Percentiles rank a stretch among this genome's conserved stretches.
These are phyloP conservation scores for Cecidostiba fungosa DNA, from an alignment of 2,888 invertebrate species.

Conservation along the genomic window DNA sequence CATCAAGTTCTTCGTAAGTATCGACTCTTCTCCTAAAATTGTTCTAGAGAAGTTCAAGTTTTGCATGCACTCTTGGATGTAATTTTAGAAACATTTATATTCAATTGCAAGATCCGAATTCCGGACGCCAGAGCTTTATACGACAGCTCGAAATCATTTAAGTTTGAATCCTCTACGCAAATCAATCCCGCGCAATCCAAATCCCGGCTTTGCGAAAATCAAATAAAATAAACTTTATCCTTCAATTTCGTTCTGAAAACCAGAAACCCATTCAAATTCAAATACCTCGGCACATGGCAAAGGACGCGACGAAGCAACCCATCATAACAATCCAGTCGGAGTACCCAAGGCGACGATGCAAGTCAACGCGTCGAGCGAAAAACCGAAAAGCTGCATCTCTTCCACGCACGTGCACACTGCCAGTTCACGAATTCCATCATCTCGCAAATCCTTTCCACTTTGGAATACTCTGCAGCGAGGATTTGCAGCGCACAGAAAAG, in stretches of 20 bases:
- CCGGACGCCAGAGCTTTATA: neutral
- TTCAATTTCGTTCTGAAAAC: neutral
- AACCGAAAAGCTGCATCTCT: constrained; percentile 14
- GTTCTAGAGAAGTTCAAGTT: too few species aligned
- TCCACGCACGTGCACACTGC: neutral
- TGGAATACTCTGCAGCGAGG: neutral
- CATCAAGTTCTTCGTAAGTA: neutral
- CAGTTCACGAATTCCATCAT: constrained; percentile 16
- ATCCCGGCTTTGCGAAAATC: neutral
- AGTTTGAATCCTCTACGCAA: neutral
- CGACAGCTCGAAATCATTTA: neutral
- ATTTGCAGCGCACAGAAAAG: constrained; percentile 20
- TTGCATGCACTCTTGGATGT: too few species aligned
- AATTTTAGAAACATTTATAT: neutral
- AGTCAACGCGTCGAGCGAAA: constrained; percentile 9
- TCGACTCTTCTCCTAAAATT: neutral
- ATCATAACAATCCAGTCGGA: constrained; percentile 12
- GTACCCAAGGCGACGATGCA: constrained; percentile 4
- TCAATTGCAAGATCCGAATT: neutral
- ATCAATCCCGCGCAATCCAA: neutral
- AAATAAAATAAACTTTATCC: constrained; percentile 13
- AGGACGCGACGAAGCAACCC: constrained; percentile 4
- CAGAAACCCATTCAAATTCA: neutral
- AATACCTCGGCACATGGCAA: neutral
- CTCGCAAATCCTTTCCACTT: constrained; percentile 38